Conservation (phyloP, 2,113 vertebrate species). For the Chrysemys picta region DNA sequence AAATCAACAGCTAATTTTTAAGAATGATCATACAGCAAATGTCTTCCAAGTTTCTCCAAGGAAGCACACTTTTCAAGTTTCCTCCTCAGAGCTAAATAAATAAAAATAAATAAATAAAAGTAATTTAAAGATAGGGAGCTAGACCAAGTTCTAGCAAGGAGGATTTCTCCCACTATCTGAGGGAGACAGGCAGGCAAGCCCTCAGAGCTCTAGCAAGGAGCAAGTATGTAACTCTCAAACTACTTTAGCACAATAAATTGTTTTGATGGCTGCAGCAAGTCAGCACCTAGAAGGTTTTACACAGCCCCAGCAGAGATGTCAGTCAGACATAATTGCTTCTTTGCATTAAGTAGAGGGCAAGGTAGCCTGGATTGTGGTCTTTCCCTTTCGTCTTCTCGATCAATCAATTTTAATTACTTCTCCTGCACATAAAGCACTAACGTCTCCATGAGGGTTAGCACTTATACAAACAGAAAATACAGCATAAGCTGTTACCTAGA, state of each 20-base stretch:
- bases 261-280: not conserved
- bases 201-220: not conserved
- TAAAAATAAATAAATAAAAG: not conserved
- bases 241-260: not conserved
- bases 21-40: not conserved
- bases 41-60: not conserved
- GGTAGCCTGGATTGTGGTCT: rapidly evolving
- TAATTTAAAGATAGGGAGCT: not conserved
- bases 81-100: not conserved
- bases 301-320: not conserved
- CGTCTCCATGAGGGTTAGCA: not conserved
- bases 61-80: not conserved
- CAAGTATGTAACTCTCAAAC: not conserved
- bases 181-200: not conserved
- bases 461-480: not conserved
- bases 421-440: not conserved
- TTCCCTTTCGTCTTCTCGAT: not conserved
- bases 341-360: not conserved
- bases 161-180: not conserved
- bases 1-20: not conserved
- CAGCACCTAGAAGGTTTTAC: not conserved
- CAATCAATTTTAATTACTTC: rapidly evolving
- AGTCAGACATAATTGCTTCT: not conserved
- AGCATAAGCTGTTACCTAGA: not conserved
- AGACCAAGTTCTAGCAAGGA: not conserved